phyloP scores from a whole-genome alignment of 2,888 invertebrate genomes.

The Sericinus montela region DNA sequence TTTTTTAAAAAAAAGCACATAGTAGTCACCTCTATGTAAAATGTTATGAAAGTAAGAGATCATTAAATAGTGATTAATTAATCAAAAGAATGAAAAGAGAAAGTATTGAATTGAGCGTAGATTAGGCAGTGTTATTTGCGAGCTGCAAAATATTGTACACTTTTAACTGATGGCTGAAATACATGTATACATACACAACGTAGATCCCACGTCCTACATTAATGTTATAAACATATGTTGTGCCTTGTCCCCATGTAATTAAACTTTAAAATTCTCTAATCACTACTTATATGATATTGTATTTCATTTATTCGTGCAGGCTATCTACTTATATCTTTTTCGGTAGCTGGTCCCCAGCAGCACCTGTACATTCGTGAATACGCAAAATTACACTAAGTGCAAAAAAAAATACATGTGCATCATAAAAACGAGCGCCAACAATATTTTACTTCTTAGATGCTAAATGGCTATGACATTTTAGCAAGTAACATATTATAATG shows the following conservation, averaged over 20 bases:
- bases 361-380: slow-evolving; percentile 56
- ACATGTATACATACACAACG: slow-evolving; percentile 38
- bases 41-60: slow-evolving; percentile 29
- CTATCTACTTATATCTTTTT: slow-evolving; percentile 49
- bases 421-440: slow-evolving; percentile 51
- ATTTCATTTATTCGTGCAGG: slow-evolving; percentile 54
- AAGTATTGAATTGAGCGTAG: slow-evolving; percentile 64
- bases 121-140: slow-evolving; percentile 78
- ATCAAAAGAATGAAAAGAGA: slow-evolving; percentile 50
- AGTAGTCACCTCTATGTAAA: slow-evolving; percentile 26
- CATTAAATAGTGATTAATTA: slow-evolving; percentile 49
- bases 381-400: slow-evolving; percentile 53
- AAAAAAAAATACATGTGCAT: slow-evolving; percentile 64
- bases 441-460: slow-evolving; percentile 47
- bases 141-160: slow-evolving; percentile 52
- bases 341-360: slow-evolving; percentile 74
- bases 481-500: too few relatives aligned
- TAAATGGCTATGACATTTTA: not conserved
- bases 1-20: slow-evolving; percentile 33
- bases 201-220: slow-evolving; percentile 49
- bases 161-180: not conserved
- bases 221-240: slow-evolving; percentile 45
- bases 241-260: slow-evolving; percentile 52
- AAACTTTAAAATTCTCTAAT: slow-evolving; percentile 37
- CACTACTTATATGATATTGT: slow-evolving; percentile 33